phyloP scores from a whole-genome alignment of 2,888 invertebrate species.

The Dryomyza anilis region DNA sequence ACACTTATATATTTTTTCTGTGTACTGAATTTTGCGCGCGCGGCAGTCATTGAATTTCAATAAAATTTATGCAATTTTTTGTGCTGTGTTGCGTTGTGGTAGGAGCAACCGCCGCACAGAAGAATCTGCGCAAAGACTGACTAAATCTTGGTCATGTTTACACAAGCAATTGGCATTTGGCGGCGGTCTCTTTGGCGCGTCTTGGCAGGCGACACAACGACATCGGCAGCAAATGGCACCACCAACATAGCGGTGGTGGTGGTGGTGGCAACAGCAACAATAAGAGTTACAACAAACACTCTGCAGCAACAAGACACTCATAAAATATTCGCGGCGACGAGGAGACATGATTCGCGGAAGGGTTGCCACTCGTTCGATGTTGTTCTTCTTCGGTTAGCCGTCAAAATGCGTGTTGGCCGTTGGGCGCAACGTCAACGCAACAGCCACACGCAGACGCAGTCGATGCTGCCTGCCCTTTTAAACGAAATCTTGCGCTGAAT shows the following conservation, averaged over 20 bases:
- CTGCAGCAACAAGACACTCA: no score
- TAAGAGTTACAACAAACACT: background rate
- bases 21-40: no score
- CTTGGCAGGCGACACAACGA: background rate
- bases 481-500: slow-evolving; percentile 21
- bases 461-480: background rate
- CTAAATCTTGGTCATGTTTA: slow-evolving; percentile 26
- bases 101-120: no score
- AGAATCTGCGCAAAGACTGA: slow-evolving; percentile 21
- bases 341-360: slow-evolving; percentile 4
- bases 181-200: slow-evolving; percentile 21
- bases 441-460: slow-evolving; percentile 13
- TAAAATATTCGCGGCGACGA: slow-evolving; percentile 19
- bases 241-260: background rate
- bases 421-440: background rate
- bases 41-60: slow-evolving; percentile 17
- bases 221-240: no score
- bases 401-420: slow-evolving; percentile 15
- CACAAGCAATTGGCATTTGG: slow-evolving; percentile 25
- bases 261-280: background rate
- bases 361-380: background rate
- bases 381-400: background rate
- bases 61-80: slow-evolving; percentile 19
- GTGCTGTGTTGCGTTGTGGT: background rate
- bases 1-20: no score